phyloP scores from a whole-genome alignment of 2,113 vertebrate species.

The Lathamus discolor region DNA sequence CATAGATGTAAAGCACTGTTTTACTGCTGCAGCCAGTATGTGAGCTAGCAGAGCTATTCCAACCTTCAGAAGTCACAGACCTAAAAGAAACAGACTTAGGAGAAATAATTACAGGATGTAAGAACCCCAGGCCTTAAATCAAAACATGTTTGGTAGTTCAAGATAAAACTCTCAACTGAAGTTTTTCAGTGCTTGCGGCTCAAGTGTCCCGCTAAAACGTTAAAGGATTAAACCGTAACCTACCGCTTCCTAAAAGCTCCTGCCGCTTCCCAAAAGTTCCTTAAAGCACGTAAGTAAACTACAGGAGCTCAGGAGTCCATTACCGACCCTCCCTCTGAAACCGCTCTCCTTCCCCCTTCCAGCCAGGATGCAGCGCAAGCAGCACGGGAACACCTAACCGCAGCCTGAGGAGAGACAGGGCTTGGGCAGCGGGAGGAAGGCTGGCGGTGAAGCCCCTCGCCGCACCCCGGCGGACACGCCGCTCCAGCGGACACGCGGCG shows the following conservation, averaged over 20 bases:
- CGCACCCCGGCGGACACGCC: background rate
- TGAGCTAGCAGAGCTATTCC: background rate
- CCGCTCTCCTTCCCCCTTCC: background rate
- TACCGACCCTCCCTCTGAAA: background rate
- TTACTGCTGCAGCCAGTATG: background rate
- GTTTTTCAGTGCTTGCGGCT: background rate
- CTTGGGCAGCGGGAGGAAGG: background rate
- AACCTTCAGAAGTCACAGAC: background rate
- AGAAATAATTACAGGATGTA: background rate
- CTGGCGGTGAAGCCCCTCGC: background rate
- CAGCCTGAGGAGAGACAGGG: accelerated
- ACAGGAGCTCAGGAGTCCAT: too few species aligned
- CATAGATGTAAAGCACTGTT: background rate
- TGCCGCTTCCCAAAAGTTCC: background rate
- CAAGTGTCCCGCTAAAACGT: background rate
- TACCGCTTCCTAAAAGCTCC: background rate
- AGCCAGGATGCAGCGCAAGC: background rate
- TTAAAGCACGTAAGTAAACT: background rate
- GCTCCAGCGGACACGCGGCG: background rate
- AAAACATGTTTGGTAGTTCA: background rate
- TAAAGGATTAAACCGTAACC: background rate
- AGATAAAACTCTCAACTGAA: background rate
- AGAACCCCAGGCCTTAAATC: background rate
- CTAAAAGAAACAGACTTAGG: background rate
- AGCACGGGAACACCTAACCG: too few species aligned